phyloP scores from a whole-genome alignment of 2,113 vertebrate genomes.

The Corynorhinus townsendii region DNA sequence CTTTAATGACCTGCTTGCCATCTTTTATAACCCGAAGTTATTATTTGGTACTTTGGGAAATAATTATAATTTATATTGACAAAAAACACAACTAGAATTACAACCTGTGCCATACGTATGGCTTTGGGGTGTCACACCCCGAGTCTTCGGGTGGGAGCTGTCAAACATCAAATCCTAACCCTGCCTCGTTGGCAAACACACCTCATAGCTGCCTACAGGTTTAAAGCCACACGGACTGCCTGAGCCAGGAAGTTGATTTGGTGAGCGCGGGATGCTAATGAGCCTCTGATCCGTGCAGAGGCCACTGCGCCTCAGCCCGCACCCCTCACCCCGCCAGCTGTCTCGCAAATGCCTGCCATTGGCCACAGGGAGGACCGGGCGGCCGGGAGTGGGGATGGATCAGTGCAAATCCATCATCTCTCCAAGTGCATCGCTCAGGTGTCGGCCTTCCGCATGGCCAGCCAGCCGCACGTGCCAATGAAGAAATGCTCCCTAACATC shows the following conservation, averaged over 20 bases:
- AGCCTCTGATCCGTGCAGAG: constrained; percentile 71
- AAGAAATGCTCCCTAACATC: neutral
- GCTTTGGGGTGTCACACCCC: neutral
- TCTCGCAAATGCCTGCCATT: constrained; percentile 67
- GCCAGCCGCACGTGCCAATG: neutral
- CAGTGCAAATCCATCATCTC: constrained; percentile 61
- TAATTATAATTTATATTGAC: constrained; percentile 3
- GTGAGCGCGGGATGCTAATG: constrained; percentile 64
- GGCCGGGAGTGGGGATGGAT: constrained; percentile 24
- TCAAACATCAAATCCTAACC: constrained; percentile 40
- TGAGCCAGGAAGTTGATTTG: constrained; percentile 64
- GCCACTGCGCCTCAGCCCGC: constrained; percentile 47
- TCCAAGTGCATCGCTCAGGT: constrained; percentile 34
- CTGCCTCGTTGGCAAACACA: constrained; percentile 24
- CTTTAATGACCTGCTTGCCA: neutral
- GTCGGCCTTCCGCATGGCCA: neutral
- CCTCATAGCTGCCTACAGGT: constrained; percentile 38
- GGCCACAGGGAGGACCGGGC: constrained; percentile 61
- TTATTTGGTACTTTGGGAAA: constrained; percentile 25
- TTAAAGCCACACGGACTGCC: constrained; percentile 45
- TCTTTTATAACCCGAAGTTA: constrained; percentile 19
- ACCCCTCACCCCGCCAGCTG: constrained; percentile 72
- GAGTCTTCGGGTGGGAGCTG: neutral
- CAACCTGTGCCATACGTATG: neutral
- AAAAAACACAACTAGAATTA: neutral